A percentile compares a stretch with the other conserved stretches of the same genome.
Evolutionary conservation across 2,113 vertebrate species (phyloP).

Genomic region (Castor canadensis): DNA sequence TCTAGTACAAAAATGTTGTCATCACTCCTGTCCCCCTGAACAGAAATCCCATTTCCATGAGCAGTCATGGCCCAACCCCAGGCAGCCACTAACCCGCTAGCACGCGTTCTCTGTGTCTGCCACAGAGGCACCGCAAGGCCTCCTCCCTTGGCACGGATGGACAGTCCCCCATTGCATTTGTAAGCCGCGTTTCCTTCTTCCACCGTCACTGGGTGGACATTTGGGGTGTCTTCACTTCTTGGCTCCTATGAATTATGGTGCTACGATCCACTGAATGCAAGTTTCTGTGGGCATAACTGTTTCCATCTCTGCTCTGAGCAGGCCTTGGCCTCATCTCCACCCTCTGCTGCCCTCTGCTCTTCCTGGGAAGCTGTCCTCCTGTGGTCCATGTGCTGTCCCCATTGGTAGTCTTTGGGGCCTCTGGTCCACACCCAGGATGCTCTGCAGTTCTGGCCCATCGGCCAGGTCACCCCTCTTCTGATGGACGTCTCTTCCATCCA

Average conservation of each 20-base stretch:
- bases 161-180: rapidly evolving
- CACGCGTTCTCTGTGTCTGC: too few species aligned
- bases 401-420: neutral
- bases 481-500: neutral
- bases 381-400: neutral
- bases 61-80: too few species aligned
- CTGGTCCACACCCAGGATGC: neutral
- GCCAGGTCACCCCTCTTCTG: too few species aligned
- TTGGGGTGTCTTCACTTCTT: neutral
- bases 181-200: rapidly evolving
- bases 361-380: neutral
- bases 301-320: neutral
- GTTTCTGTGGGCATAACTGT: rapidly evolving
- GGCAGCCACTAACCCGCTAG: neutral
- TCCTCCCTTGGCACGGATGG: neutral
- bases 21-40: too few species aligned
- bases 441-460: too few species aligned
- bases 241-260: neutral
- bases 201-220: rapidly evolving
- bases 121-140: too few species aligned
- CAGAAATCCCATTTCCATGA: rapidly evolving
- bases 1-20: too few species aligned
- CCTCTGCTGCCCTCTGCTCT: neutral
- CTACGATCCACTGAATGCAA: rapidly evolving
- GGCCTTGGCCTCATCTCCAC: too few species aligned